Conservation (phyloP, 2,888 invertebrate genomes). For the Anticlea derivata region DNA sequence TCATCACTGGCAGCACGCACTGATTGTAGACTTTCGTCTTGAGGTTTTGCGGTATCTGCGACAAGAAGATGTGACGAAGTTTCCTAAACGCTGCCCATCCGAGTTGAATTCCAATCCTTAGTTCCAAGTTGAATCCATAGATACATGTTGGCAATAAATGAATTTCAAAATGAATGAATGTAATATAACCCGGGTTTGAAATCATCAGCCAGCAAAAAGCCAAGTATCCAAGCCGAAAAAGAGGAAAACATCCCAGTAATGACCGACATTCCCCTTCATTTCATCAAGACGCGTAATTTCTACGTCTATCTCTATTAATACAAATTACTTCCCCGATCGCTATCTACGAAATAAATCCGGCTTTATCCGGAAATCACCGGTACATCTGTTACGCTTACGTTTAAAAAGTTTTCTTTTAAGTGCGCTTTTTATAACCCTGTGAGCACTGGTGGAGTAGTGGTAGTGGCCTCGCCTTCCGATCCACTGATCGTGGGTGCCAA, state of each 20-base stretch:
- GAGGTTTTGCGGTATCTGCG: too few relatives aligned
- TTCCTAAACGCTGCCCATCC: too few relatives aligned
- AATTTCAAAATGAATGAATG: too few relatives aligned
- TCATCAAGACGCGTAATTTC: slow-evolving; percentile 24
- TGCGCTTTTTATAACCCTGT: slow-evolving; percentile 2
- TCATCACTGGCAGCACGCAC: too few relatives aligned
- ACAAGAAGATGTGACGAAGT: too few relatives aligned
- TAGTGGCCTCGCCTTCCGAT: too few relatives aligned
- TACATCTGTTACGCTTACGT: slow-evolving; percentile 21
- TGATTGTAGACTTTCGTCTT: too few relatives aligned
- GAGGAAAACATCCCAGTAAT: slow-evolving; percentile 16
- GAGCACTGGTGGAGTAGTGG: too few relatives aligned
- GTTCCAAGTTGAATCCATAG: too few relatives aligned
- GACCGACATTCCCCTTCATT: slow-evolving; percentile 22
- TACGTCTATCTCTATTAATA: slow-evolving; percentile 34
- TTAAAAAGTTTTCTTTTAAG: slow-evolving; percentile 17
- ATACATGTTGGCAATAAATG: too few relatives aligned
- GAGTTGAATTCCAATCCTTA: too few relatives aligned
- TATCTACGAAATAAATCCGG: slow-evolving; percentile 31
- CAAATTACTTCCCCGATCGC: slow-evolving; percentile 34
- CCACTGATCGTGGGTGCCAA: too few relatives aligned
- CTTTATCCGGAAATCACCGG: slow-evolving; percentile 17
- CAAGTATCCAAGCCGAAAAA: slow-evolving; percentile 5
- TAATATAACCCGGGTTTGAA: background rate
- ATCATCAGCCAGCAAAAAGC: slow-evolving; percentile 2